Evolutionary conservation across 2,888 invertebrate species (phyloP).

Genomic region (Galerucella nymphaeae): DNA sequence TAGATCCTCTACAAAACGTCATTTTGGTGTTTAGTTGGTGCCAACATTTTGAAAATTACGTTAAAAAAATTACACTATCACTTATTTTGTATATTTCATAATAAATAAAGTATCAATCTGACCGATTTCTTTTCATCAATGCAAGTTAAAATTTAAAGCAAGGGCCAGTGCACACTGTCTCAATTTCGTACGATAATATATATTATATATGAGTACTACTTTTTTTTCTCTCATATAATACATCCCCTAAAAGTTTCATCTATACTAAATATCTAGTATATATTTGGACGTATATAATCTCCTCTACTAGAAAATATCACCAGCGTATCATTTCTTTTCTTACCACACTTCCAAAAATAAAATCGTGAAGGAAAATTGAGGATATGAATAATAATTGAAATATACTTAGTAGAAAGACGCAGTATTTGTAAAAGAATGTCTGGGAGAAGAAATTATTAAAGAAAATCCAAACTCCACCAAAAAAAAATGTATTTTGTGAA

Average conservation of each 20-base stretch:
- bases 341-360: not conserved
- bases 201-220: constrained; percentile 27
- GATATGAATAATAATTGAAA: no score
- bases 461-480: no score
- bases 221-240: constrained; percentile 14
- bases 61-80: not conserved
- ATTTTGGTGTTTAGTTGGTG: not conserved
- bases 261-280: constrained; percentile 35
- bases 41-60: not conserved
- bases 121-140: constrained; percentile 27
- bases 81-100: not conserved
- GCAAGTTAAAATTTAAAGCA: constrained; percentile 22
- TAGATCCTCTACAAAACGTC: no score
- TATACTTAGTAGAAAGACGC: no score
- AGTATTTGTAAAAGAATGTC: no score
- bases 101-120: not conserved
- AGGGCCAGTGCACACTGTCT: constrained; percentile 18
- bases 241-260: constrained; percentile 20
- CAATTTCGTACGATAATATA: constrained; percentile 25
- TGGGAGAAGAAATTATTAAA: no score
- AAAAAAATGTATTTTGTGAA: no score
- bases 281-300: constrained; percentile 38
- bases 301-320: constrained; percentile 45
- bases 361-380: not conserved
- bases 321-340: not conserved